Conservation (phyloP, 1,140 invertebrate species). For the Forficula auricularia region DNA sequence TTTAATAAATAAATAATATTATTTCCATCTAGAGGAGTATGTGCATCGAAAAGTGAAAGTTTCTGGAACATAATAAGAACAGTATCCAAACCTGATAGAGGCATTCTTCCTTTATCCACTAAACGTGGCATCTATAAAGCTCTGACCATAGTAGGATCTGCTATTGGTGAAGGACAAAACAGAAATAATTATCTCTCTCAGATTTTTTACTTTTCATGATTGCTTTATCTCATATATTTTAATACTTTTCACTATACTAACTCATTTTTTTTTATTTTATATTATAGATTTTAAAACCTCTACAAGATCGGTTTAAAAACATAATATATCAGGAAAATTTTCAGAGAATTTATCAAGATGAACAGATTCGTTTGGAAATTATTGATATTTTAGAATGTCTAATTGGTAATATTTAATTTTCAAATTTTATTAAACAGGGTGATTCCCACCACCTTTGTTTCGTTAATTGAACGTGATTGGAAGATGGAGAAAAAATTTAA, state of each 20-base stretch:
- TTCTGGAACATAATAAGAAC: slow-evolving; percentile 26
- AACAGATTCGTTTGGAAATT: slow-evolving; percentile 38
- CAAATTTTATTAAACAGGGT: slow-evolving; percentile 2
- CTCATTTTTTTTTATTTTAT: too few relatives aligned
- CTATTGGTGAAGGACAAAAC: slow-evolving; percentile 20
- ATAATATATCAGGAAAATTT: slow-evolving; percentile 38
- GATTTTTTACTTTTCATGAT: too few relatives aligned
- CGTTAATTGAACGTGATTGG: background rate
- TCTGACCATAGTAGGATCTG: slow-evolving; percentile 29
- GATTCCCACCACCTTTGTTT: background rate
- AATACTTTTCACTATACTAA: slow-evolving; percentile 30
- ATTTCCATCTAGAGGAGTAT: slow-evolving; percentile 19
- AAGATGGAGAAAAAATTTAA: background rate
- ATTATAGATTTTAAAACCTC: slow-evolving; percentile 36
- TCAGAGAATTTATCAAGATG: slow-evolving; percentile 34
- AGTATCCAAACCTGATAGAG: slow-evolving; percentile 21
- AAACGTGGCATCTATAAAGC: slow-evolving; percentile 34
- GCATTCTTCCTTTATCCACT: slow-evolving; percentile 28
- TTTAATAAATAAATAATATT: slow-evolving; percentile 1
- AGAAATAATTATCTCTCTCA: slow-evolving; percentile 23
- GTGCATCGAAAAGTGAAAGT: slow-evolving; percentile 25
- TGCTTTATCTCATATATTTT: slow-evolving; percentile 28
- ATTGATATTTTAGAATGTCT: slow-evolving; percentile 44
- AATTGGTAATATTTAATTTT: slow-evolving; percentile 30
- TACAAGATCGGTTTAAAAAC: slow-evolving; percentile 37